A percentile compares a stretch with the other conserved stretches of the same genome.
phyloP scores from a whole-genome alignment of 92 coral and sea anemone genomes.

The Micromussa lordhowensis region DNA sequence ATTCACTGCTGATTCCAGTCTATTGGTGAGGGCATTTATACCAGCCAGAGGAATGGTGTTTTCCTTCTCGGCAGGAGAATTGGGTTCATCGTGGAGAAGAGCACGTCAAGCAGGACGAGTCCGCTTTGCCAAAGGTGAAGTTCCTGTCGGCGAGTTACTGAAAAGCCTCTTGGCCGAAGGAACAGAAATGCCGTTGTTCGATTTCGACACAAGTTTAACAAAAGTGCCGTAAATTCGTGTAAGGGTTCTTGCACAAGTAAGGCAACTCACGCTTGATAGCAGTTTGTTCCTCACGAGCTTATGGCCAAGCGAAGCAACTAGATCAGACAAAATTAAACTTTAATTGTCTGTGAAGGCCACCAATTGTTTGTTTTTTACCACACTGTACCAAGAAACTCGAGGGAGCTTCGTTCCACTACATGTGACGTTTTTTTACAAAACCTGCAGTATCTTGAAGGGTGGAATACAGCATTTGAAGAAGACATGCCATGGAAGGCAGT shows the following conservation, averaged over 20 bases:
- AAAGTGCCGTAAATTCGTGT: slow-evolving; percentile 12
- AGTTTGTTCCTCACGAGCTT: not conserved
- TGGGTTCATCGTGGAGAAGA: too few species aligned
- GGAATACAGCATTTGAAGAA: not conserved
- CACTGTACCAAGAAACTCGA: not conserved
- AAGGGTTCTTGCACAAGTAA: slow-evolving; percentile 21
- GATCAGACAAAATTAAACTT: slow-evolving; percentile 8
- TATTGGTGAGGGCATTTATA: too few species aligned
- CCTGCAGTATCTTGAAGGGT: not conserved
- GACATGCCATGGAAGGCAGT: not conserved
- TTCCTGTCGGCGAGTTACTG: too few species aligned
- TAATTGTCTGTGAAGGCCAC: not conserved
- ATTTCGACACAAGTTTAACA: not conserved
- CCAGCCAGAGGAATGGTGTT: too few species aligned
- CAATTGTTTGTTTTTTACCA: not conserved
- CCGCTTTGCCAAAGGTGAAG: too few species aligned
- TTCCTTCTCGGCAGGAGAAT: too few species aligned
- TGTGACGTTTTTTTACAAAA: slow-evolving; percentile 1
- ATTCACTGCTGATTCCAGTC: too few species aligned
- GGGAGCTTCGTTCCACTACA: slow-evolving; percentile 2
- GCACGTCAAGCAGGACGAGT: too few species aligned
- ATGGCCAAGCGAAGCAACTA: not conserved
- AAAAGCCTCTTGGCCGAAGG: too few species aligned
- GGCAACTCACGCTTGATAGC: slow-evolving; percentile 11
- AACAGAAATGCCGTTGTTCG: not conserved